Evolutionary conservation across 1,140 invertebrate genomes (phyloP), one percentile per base, ranked within the genome.

Genomic region (Leucophenga varia): DNA sequence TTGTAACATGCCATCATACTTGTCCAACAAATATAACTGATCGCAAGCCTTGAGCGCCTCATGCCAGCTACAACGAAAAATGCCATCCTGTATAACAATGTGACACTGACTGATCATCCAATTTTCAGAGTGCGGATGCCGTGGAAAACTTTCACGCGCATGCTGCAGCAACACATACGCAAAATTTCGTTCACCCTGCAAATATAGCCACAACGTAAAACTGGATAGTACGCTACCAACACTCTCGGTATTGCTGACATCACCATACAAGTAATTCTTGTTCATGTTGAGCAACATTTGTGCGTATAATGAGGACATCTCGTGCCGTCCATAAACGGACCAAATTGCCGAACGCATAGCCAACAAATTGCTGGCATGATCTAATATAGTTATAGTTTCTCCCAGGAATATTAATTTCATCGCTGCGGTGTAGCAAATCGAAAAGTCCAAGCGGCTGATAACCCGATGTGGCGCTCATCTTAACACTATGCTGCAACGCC

Each of bases 351-450:
- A 86, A 57, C 90, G 88, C 65, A 93, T 85, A 0, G 87, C 82
- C 47, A 88, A 82, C 19, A 86, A 89, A 32, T 86, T 85, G 30
- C 87, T 85, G 52, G 90, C 86, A 39, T 94, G 77, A 58, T 93
- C 90, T 2, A 83, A 80, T 78, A 91, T 84, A 1, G 88, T 89
- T 70, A 93, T 86, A 53, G 91, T 85, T 74, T 86, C 91, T 67
- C 93, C 93, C 4, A 93, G 76, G n/a, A n/a, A n/a, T n/a, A n/a
- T n/a, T n/a, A n/a, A n/a, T n/a, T 12, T 89, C 80, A 61, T 94
- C 91, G 55, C 90, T 91, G 75, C 89, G 89, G 54, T 85, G 84
- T 25, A 94, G 77, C 20, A 89, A 82, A 81, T 94, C 78, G 39
- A 85, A 84, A 31, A 81, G 72, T 57, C 78, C 57, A 18, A 72